Base-by-base conservation (phyloP, 2,113 vertebrate genomes). In the Megalops atlanticus region DNA sequence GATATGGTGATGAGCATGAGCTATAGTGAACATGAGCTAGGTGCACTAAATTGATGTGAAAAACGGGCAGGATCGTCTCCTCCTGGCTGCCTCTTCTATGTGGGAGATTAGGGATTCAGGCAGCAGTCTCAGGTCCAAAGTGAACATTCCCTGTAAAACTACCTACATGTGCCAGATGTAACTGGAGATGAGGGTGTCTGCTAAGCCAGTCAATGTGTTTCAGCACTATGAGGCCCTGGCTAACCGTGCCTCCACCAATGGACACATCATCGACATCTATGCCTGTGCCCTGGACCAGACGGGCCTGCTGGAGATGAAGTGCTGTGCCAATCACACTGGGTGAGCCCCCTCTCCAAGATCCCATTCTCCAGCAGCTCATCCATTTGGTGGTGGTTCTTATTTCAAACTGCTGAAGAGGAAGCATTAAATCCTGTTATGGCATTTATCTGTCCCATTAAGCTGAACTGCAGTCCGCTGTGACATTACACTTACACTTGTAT, bases 271-370 rank as follows among this genome's bases (percentile, higher is more conserved):
- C 85, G 98, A 99, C 87, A 96, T 99, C 85, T 99, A 99, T 80
- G 97, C 98, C 0, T 99, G 98, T 64, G 96, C 97, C 0, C 87
- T 99, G 77, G 98, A 99, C 89, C 98, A 99, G 91, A 97, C 96
- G 15, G 98, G 98, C 49, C 94, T 99, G 15, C 89, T 98, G 89
- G 98, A 99, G 91, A 99, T 99, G 97, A 99, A 98, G 76, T 99
- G 97, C 89, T 99, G 97, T 77, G 89, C 96, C 86, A 99, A 98
- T 89, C 91, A 96, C 86, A 99, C 98, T 0, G 98, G 97, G 98
- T 97, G 92, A 81, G 79, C 38, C 72, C 35, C 45, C 31, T n/a
- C 31, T 69, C 74, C 33, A 36, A 76, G 5, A 33, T 21, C 14
- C 7, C 8, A 27, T 35, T 1, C 69, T 1, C 1, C 3, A 45